A percentile compares a stretch with the other conserved stretches of the same genome.
phyloP scores from a whole-genome alignment of 1,140 invertebrate genomes.

The Pseudomyrmex concolor region DNA sequence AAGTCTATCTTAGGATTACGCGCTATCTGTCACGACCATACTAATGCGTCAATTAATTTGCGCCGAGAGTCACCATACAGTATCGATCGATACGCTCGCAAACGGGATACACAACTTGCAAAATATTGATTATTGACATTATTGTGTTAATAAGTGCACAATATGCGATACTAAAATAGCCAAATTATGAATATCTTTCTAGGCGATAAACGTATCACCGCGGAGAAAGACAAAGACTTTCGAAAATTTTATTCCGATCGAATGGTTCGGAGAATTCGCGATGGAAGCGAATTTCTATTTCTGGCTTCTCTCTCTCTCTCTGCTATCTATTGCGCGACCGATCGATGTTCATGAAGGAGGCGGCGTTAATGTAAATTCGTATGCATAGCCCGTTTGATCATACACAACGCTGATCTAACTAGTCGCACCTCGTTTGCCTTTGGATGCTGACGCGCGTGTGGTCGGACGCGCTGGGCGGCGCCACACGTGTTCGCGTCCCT shows the following conservation, averaged over 20 bases:
- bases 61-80: not conserved
- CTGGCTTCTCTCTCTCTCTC: no score
- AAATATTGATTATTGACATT: conserved; percentile 27
- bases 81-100: conserved; percentile 9
- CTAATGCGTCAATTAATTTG: conserved; percentile 5
- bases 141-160: no score
- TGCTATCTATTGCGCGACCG: not conserved
- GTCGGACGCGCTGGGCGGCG: not conserved
- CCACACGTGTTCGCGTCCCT: conserved; percentile 7
- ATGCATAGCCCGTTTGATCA: conserved; percentile 56
- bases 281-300: conserved; percentile 30
- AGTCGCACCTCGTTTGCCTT: conserved; percentile 56
- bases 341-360: conserved; percentile 55
- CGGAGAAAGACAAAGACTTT: conserved; percentile 10
- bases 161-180: not conserved
- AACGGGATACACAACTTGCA: not conserved
- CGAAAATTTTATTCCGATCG: conserved; percentile 20
- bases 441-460: conserved; percentile 49
- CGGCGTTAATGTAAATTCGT: conserved; percentile 49
- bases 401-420: conserved; percentile 47
- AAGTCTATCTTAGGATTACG: not conserved
- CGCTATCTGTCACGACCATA: not conserved
- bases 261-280: not conserved
- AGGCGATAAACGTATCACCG: not conserved
- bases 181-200: conserved; percentile 10